Evolutionary conservation across 2,113 vertebrate species (phyloP), one percentile per base, ranked within the genome.

Genomic region (Lepisosteus osseus): DNA sequence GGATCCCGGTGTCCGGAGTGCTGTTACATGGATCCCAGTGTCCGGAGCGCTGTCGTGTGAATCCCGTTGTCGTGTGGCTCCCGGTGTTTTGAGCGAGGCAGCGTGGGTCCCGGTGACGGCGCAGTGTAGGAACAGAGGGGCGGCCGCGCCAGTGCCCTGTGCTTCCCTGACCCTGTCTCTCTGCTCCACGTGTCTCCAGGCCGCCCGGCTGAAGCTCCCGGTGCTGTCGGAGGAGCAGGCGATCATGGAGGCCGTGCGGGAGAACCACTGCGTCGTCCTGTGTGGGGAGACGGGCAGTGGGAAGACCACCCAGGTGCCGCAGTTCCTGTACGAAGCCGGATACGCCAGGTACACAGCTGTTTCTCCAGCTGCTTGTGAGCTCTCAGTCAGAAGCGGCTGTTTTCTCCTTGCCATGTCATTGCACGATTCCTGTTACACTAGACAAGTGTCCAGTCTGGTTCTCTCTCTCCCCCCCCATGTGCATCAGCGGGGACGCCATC

Each of bases 281-380:
- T 97, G 96, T 3, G 97, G 97, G 1, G 97, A 99, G 84, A 99
- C 97, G 0, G 97, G 97, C 68, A 98, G 97, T 0, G 97, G 97
- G 15, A 99, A 99, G 86, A 99, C 96, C 54, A 99, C 97, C 0
- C 97, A 99, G 76, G 92, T 99, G 42, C 97, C 97, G 7, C 97
- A 99, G 90, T 98, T 99, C 41, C 93, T 99, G 43, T 99, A 97
- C 3, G 97, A 99, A 81, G 96, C 96, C 0, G 97, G 97, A 73
- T 99, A 96, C 56, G 85, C 94, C 82, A 96, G 95, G 97, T 99
- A n/a, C 40, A 61, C 17, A 12, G 29, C 29, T 29, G 29, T 29
- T 29, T 29, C 29, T 29, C 29, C 29, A 29, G 0, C 29, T 29
- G 29, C 2, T 29, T 29, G 29, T 29, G 29, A 29, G 29, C 11